Base-by-base conservation (phyloP, 2,888 invertebrate genomes). In the Mythimna loreyi region DNA sequence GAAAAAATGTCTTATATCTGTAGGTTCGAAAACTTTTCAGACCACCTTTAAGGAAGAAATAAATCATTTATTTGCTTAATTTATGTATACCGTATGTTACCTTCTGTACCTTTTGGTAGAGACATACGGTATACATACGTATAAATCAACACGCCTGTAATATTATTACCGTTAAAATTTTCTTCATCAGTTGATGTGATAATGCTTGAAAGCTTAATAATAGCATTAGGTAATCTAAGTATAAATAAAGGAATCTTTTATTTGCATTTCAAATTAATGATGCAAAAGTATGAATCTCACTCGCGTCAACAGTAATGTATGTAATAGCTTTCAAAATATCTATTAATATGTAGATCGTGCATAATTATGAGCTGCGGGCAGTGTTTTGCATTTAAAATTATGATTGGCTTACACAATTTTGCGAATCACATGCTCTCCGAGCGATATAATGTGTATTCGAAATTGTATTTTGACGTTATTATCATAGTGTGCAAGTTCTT, bases 331-430 rank as follows among this genome's bases (percentile, higher is more conserved):
- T 76, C 55, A 69, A 76, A 74, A 60, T 60, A 60, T 76, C 69
- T 69, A 73, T 73, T 60, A 76, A 76, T 69, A 76, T 73, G 72
- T 60, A 60, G 56, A 73, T 73, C 11, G 23, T 7, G 59, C 70
- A 69, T 73, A 73, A 73, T 69, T 60, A 68, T 56, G 55, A 36
- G 49, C 70, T 45, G 49, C 45, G 59, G 69, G 45, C 76, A 69
- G 56, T 58, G 52, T 56, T 72, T 75, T 60, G 69, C 59, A 69
- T 73, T 68, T 68, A 68, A 73, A 73, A 60, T 72, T 72, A 75
- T 60, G 69, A 75, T 76, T 69, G 55, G 69, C 49, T 50, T 66
- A 21, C 52, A 52, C 40, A 72, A 13, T 19, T 33, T 56, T 33
- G 16, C 43, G 30, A 60, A 61, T 73, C 33, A 60, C 73, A 55